These are phyloP conservation scores for Microplitis demolitor DNA, from an alignment of 1,140 invertebrate species.

Conservation along the genomic window DNA sequence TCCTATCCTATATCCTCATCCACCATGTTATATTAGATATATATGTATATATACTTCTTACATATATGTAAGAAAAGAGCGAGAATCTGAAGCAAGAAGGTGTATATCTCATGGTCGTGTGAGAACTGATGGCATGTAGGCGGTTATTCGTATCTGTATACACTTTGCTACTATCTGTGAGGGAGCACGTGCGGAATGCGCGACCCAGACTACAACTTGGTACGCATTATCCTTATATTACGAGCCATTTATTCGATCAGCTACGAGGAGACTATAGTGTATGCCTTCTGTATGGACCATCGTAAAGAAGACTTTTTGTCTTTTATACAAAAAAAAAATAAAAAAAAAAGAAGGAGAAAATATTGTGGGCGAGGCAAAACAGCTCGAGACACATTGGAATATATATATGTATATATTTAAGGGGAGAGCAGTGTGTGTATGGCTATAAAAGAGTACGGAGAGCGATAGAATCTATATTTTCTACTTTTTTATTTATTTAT, in stretches of 20 bases:
- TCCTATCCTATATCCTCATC: neutral
- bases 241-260: constrained; percentile 40
- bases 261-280: constrained; percentile 5
- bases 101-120: neutral
- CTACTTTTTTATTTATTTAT: neutral
- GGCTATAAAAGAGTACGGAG: constrained; percentile 3
- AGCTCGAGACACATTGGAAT: neutral
- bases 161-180: constrained; percentile 20
- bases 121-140: constrained; percentile 7
- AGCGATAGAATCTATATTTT: constrained; percentile 1
- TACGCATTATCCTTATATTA: constrained; percentile 43
- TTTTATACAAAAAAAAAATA: neutral
- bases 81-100: neutral
- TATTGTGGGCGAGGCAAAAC: constrained; percentile 2
- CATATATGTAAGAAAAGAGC: neutral
- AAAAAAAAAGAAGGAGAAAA: neutral
- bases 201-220: constrained; percentile 33
- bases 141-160: constrained; percentile 12
- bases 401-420: neutral
- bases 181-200: constrained; percentile 32
- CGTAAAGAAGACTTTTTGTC: constrained; percentile 29
- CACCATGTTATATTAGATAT: neutral
- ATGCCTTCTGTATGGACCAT: neutral
- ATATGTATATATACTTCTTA: neutral
- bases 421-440: neutral